These are phyloP conservation scores for Todiramphus saurophagus DNA, from an alignment of 2,113 vertebrate species.

Conservation along the genomic window DNA sequence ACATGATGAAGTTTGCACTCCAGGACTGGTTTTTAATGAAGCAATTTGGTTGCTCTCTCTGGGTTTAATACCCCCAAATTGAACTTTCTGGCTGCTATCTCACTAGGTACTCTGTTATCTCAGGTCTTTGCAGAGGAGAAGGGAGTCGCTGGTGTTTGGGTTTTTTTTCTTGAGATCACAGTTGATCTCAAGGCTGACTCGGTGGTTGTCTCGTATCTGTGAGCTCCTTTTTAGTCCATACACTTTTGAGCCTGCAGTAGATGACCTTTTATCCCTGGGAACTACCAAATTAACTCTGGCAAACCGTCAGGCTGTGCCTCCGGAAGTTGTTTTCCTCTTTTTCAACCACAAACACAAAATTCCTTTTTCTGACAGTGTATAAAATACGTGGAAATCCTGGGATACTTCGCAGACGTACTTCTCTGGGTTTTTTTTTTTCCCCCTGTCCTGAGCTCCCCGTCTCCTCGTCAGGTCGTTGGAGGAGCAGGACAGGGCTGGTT, in stretches of 20 bases:
- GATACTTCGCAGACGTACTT: neutral
- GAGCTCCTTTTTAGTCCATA: neutral
- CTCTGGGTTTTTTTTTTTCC: no score
- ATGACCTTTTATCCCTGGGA: neutral
- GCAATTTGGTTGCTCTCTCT: neutral
- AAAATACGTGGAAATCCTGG: neutral
- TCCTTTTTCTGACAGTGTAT: neutral
- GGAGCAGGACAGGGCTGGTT: neutral
- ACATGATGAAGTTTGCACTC: neutral
- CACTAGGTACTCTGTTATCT: neutral
- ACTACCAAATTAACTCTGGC: neutral
- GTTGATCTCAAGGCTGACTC: neutral
- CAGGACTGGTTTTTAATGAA: neutral
- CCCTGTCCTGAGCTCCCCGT: neutral
- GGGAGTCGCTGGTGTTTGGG: neutral
- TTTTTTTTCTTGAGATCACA: neutral
- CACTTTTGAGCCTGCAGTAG: neutral
- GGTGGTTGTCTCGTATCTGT: accelerated
- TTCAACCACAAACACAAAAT: neutral
- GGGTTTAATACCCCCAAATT: neutral
- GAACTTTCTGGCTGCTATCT: neutral
- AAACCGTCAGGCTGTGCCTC: neutral
- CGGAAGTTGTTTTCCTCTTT: neutral
- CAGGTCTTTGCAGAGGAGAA: neutral
- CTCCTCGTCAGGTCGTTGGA: neutral